Evolutionary conservation across 1,140 invertebrate species (phyloP), one percentile per base, ranked within the genome.

Genomic region (Drosophila oshimai): DNA sequence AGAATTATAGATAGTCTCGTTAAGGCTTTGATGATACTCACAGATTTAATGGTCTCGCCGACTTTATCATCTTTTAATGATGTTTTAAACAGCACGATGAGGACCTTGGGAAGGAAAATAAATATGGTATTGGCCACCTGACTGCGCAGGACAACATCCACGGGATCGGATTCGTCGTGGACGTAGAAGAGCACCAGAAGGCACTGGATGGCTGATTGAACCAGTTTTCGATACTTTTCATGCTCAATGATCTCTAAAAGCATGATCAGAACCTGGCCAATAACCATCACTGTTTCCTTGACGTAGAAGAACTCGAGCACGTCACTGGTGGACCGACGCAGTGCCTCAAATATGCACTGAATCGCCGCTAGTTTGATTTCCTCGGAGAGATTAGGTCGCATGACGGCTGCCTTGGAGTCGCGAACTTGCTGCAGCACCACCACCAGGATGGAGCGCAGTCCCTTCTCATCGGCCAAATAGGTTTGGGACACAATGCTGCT

Each of bases 321-420:
- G 54, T 91, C 90, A 28, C 58, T 76, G 0, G 75, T 75, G 1
- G 81, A 75, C 0, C 81, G 71, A 15, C 55, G 53, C 3, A 90
- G 42, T 7, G 72, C 46, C 34, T 76, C 69, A 1, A 64, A 42
- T 13, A 90, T 83, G 41, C 78, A 90, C 1, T 68, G 47, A 4
- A 90, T 62, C 13, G 69, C 64, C 10, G 81, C 88, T 50, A 91
- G 54, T 51, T 91, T 91, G 2, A 90, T 76, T 74, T 91, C 90
- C 46, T 91, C 90, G 2, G 86, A 86, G 0, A 91, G 70, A 62
- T 77, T 61, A 0, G 74, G 31, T 15, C 57, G 64, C 41, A 74
- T 65, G 0, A 13, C 34, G 9, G 62, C 51, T 4, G 44, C 50
- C 10, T 67, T 75, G 4, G 55, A 46, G 26, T 90, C 87, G 2